Base-by-base conservation (phyloP, 1,140 invertebrate genomes). In the Pollicipes pollicipes region DNA sequence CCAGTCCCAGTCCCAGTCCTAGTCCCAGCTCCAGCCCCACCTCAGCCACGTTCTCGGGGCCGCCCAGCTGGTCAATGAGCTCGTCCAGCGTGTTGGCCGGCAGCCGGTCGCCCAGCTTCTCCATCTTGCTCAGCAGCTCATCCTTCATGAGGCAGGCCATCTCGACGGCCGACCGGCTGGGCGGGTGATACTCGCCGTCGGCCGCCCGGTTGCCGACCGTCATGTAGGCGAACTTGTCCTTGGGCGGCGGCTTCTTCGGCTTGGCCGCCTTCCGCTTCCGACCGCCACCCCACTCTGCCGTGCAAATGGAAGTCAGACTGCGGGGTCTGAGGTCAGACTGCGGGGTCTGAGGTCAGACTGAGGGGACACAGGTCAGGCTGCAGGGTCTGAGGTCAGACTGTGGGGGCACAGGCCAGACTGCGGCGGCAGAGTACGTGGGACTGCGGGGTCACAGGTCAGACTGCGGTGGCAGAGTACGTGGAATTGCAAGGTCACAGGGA, bases 1-100 rank as follows among this genome's bases (percentile, higher is more conserved):
- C 45, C 45, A 35, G 32, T 35, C 32, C 16, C 32, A 16, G 32
- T 16, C 32, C 32, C 4, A 4, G 32, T 4, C 32, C 32, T 68
- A 30, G 69, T 35, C 58, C 32, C n/a, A 70, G 63, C 70, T 29
- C 70, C 30, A n/a, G 69, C 73, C 69, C 74, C 71, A 88, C 86
- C 84, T 99, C 97, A 0, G 97, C 96, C 0, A 99, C 97, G 81
- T 94, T 94, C 76, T 96, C 92, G 4, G 95, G 91, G 0, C 97
- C 97, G 37, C 97, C 97, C 4, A 99, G 84, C 77, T 97, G 92
- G 80, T 99, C 96, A 75, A 99, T 98, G 0, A 99, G 83, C 78
- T 98, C 94, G 84, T 99, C 97, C 17, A 99, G 82, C 0, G 96
- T 97, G 80, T 99, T 99, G n/a, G 95, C 89, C 13, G 97, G 97